Conservation (phyloP, 1,140 invertebrate species). For the Cephus cinctus region DNA sequence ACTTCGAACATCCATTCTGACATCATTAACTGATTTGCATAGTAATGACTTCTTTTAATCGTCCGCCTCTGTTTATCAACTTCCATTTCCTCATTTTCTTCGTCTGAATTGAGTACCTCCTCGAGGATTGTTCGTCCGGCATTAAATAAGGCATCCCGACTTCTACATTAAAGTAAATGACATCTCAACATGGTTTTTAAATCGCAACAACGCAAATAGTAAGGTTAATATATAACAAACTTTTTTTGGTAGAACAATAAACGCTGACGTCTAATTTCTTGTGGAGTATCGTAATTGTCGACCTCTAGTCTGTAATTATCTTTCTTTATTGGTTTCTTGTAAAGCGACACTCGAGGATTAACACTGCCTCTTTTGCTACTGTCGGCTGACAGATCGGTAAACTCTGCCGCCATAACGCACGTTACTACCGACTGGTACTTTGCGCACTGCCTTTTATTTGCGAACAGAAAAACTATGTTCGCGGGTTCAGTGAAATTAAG, state of each 20-base stretch:
- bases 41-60: slow-evolving; percentile 25
- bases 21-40: slow-evolving; percentile 65
- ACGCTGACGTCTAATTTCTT: slow-evolving; percentile 42
- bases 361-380: slow-evolving; percentile 10
- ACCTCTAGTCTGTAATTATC: slow-evolving; percentile 42
- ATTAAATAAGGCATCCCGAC: slow-evolving; percentile 39
- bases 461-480: too few species aligned
- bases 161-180: slow-evolving; percentile 25
- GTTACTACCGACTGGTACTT: too few species aligned
- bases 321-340: slow-evolving; percentile 48
- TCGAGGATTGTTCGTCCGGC: slow-evolving; percentile 35
- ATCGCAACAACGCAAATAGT: not conserved
- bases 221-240: slow-evolving; percentile 5
- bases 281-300: slow-evolving; percentile 37
- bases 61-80: slow-evolving; percentile 12
- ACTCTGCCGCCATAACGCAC: slow-evolving; percentile 1
- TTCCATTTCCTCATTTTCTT: slow-evolving; percentile 41
- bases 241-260: slow-evolving; percentile 43
- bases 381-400: not conserved
- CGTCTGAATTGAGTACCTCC: slow-evolving; percentile 33
- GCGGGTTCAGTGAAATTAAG: too few species aligned
- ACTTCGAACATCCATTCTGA: slow-evolving; percentile 91
- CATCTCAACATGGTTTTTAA: slow-evolving; percentile 5
- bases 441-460: too few species aligned
- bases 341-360: slow-evolving; percentile 30